Evolutionary conservation across 2,888 invertebrate species (phyloP).

Genomic region (Acronicta psi): DNA sequence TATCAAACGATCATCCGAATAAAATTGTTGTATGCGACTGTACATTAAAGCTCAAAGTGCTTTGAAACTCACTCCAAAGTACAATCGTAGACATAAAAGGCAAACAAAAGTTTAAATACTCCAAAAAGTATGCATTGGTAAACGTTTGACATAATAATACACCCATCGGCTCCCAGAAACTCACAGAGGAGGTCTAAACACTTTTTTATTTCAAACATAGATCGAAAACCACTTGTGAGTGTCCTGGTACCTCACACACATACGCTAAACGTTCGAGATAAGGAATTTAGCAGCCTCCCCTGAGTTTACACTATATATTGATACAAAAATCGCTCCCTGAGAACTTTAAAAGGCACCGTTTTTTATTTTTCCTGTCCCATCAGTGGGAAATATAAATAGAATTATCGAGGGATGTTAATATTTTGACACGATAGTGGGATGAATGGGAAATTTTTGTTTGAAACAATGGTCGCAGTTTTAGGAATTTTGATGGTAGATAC

Average conservation of each 20-base stretch:
- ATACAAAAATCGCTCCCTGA: conserved; percentile 75
- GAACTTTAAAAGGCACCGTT: conserved; percentile 67
- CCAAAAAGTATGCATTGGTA: conserved; percentile 34
- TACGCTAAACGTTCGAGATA: conserved; percentile 82
- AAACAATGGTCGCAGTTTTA: conserved; percentile 24
- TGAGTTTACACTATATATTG: conserved; percentile 79
- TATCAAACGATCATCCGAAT: neutral
- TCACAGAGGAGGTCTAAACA: conserved; percentile 62
- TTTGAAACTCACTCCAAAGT: conserved; percentile 6
- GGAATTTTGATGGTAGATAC: conserved; percentile 9
- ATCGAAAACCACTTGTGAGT: conserved; percentile 66
- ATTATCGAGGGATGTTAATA: conserved; percentile 71
- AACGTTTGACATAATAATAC: conserved; percentile 44
- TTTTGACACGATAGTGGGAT: conserved; percentile 51
- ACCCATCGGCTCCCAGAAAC: conserved; percentile 47
- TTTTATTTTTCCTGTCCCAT: conserved; percentile 69
- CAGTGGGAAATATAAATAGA: conserved; percentile 84
- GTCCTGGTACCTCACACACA: conserved; percentile 64
- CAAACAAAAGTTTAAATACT: conserved; percentile 27
- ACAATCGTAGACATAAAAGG: conserved; percentile 15
- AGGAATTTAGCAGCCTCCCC: conserved; percentile 85
- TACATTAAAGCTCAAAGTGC: neutral
- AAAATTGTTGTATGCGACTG: neutral
- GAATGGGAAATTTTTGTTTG: conserved; percentile 40
- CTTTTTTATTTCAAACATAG: conserved; percentile 50